Evolutionary conservation across 2,888 invertebrate genomes (phyloP).

Genomic region (Dynastes maya): DNA sequence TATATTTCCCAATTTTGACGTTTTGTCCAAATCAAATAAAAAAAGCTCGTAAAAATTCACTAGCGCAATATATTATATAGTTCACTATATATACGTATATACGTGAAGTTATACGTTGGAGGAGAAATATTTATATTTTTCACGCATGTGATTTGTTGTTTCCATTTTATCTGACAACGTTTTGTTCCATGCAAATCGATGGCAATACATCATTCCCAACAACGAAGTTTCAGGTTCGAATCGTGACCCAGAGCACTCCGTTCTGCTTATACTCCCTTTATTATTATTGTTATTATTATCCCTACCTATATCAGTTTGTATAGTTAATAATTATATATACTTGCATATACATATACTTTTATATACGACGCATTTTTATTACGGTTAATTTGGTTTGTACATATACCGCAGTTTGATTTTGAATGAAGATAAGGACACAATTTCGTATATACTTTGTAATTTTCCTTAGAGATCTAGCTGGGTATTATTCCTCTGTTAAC

Average conservation of each 20-base stretch:
- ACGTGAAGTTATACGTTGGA: slow-evolving; percentile 16
- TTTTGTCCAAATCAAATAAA: slow-evolving; percentile 47
- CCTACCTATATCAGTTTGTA: slow-evolving; percentile 39
- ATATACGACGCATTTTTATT: background rate
- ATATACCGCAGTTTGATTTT: background rate
- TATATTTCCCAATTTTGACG: slow-evolving; percentile 47
- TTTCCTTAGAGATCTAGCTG: too few species aligned
- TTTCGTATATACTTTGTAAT: too few species aligned
- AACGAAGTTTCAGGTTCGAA: slow-evolving; percentile 43
- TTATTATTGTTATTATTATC: slow-evolving; percentile 23
- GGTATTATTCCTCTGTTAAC: too few species aligned
- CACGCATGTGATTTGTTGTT: slow-evolving; percentile 51
- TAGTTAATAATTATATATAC: slow-evolving; percentile 24
- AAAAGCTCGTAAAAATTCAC: slow-evolving; percentile 45
- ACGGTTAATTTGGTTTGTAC: slow-evolving; percentile 8
- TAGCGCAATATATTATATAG: slow-evolving; percentile 42
- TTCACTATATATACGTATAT: slow-evolving; percentile 16
- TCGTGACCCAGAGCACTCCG: slow-evolving; percentile 33
- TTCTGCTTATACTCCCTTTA: slow-evolving; percentile 7
- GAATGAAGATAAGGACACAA: background rate
- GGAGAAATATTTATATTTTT: slow-evolving; percentile 50
- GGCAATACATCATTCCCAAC: slow-evolving; percentile 45
- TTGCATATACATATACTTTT: background rate
- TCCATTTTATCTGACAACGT: slow-evolving; percentile 46
- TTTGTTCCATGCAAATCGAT: slow-evolving; percentile 48